Conservation (phyloP, 2,888 invertebrate species). For the Crocallis elinguaria region DNA sequence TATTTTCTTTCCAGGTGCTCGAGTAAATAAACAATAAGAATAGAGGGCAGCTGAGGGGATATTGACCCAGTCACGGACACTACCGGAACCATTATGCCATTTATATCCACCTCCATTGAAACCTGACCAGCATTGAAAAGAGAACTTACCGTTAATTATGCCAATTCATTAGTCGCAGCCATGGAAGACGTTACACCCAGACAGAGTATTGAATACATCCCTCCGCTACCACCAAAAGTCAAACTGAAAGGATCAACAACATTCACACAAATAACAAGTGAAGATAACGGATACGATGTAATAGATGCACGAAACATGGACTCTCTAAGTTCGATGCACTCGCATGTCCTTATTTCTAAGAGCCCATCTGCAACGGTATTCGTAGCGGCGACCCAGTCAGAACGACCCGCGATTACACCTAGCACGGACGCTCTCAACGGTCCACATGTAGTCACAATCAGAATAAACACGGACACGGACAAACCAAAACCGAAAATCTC, state of each 20-base stretch:
- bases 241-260: slow-evolving; percentile 76
- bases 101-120: slow-evolving; percentile 72
- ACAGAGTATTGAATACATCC: slow-evolving; percentile 77
- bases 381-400: slow-evolving; percentile 81
- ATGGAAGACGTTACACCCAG: slow-evolving; percentile 84
- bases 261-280: slow-evolving; percentile 74
- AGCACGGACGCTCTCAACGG: slow-evolving; percentile 76
- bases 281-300: slow-evolving; percentile 66
- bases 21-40: slow-evolving; percentile 55
- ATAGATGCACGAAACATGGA: slow-evolving; percentile 64
- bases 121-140: slow-evolving; percentile 72
- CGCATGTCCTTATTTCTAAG: slow-evolving; percentile 83
- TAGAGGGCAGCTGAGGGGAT: slow-evolving; percentile 63
- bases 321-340: slow-evolving; percentile 82
- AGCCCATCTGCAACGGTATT: slow-evolving; percentile 83
- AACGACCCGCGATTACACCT: slow-evolving; percentile 75
- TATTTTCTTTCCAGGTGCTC: slow-evolving; percentile 69
- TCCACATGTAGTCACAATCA: slow-evolving; percentile 89
- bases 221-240: slow-evolving; percentile 85
- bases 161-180: slow-evolving; percentile 68
- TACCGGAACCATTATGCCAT: slow-evolving; percentile 83
- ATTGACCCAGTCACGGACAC: slow-evolving; percentile 73
- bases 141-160: slow-evolving; percentile 78
- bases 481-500: slow-evolving; percentile 80
- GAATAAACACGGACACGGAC: slow-evolving; percentile 86